phyloP scores from a whole-genome alignment of 2,888 invertebrate species.

The Ryuthela nishihirai region DNA sequence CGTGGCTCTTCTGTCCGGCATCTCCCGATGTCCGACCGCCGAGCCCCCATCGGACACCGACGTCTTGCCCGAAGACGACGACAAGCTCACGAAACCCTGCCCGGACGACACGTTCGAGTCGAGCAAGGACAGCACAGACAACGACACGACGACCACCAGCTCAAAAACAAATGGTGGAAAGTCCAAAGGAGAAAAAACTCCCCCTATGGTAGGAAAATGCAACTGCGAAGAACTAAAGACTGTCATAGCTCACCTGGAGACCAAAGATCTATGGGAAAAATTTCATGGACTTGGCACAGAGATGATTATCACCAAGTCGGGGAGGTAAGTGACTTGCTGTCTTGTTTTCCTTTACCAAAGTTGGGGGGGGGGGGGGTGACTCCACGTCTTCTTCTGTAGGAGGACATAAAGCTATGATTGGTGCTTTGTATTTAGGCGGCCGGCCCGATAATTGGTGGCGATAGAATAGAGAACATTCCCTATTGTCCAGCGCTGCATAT shows the following conservation, averaged over 20 bases:
- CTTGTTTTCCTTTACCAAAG: no score
- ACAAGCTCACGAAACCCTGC: neutral
- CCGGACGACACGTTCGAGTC: constrained; percentile 28
- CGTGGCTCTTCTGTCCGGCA: neutral
- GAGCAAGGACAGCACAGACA: constrained; percentile 25
- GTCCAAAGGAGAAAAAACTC: constrained; percentile 16
- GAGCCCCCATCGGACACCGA: constrained; percentile 19
- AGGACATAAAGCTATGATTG: no score
- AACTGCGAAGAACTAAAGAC: constrained; percentile 43
- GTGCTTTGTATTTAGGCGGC: no score
- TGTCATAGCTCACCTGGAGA: constrained; percentile 55
- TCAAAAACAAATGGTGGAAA: no score
- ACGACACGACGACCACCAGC: constrained; percentile 7
- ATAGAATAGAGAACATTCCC: no score
- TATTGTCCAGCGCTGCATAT: no score
- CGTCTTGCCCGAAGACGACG: neutral
- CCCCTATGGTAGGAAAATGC: constrained; percentile 37
- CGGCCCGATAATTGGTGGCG: no score
- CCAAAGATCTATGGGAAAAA: constrained; percentile 48
- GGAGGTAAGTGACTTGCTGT: constrained; percentile 50
- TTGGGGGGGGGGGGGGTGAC: no score
- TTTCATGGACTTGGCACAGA: constrained; percentile 71
- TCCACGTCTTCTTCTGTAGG: no score
- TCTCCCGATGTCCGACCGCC: constrained; percentile 8
- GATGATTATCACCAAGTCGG: constrained; percentile 98